A percentile compares a stretch with the other conserved stretches of the same genome.
phyloP scores from a whole-genome alignment of 2,797 vertebrate genomes.

The Enteromius treurensis region DNA sequence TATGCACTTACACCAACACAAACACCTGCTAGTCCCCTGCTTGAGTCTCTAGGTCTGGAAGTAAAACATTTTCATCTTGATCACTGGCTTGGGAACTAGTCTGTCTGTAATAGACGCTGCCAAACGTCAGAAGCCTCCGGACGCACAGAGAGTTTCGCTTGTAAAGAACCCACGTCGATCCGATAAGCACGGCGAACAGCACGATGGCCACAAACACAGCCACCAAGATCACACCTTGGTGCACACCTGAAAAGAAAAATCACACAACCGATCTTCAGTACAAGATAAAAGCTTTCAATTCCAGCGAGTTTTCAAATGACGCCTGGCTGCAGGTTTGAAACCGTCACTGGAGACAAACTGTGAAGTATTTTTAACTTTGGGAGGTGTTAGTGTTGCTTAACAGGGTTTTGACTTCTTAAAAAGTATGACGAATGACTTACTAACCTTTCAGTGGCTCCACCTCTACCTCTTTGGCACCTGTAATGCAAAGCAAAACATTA shows the following conservation, averaged over 20 bases:
- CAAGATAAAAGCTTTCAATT: not conserved
- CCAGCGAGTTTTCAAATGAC: not conserved
- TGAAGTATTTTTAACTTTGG: not conserved
- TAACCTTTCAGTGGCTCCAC: slow-evolving; percentile 79
- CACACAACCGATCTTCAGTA: not conserved
- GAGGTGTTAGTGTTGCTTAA: not conserved
- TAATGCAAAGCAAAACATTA: slow-evolving; percentile 1
- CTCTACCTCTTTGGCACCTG: slow-evolving; percentile 70
- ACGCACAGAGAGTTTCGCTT: slow-evolving; percentile 77
- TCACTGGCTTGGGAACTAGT: slow-evolving; percentile 74
- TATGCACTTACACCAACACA: slow-evolving; percentile 13
- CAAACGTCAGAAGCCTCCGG: slow-evolving; percentile 72
- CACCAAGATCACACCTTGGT: slow-evolving; percentile 73
- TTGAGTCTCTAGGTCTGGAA: slow-evolving; percentile 83
- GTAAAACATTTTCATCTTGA: slow-evolving; percentile 88
- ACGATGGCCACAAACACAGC: slow-evolving; percentile 77
- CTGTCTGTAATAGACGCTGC: slow-evolving; percentile 81
- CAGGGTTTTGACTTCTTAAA: not conserved
- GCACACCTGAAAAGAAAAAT: slow-evolving; percentile 74
- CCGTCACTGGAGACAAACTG: too few relatives aligned
- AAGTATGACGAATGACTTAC: slow-evolving; percentile 2
- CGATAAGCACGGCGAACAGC: slow-evolving; percentile 75
- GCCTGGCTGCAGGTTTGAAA: not conserved
- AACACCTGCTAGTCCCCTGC: slow-evolving; percentile 71
- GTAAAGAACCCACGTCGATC: slow-evolving; percentile 78